phyloP scores from a whole-genome alignment of 2,888 invertebrate genomes.

The Melieria crassipennis region DNA sequence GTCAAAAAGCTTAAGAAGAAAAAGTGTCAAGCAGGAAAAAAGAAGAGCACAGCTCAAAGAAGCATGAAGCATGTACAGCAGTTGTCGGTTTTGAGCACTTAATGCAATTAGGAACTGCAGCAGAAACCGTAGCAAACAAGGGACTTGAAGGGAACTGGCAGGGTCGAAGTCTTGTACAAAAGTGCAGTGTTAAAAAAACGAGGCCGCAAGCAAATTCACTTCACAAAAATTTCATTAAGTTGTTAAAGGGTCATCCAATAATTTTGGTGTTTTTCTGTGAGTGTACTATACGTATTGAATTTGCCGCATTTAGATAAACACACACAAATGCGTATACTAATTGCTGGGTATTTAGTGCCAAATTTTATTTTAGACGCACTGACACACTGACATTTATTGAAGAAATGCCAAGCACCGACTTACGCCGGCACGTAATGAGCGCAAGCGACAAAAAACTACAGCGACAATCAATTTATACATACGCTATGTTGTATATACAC shows the following conservation, averaged over 20 bases:
- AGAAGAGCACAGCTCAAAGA: slow-evolving; percentile 6
- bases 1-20: neutral
- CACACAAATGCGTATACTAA: neutral
- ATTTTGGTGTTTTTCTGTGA: neutral
- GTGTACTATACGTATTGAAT: neutral
- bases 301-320: neutral
- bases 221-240: no score
- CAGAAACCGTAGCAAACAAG: neutral
- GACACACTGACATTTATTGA: slow-evolving; percentile 44
- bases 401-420: neutral
- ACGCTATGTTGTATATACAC: neutral
- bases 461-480: slow-evolving; percentile 6
- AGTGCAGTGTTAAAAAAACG: neutral
- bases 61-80: slow-evolving; percentile 18
- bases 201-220: no score
- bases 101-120: slow-evolving; percentile 31
- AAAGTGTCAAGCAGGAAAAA: neutral
- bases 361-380: slow-evolving; percentile 40
- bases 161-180: neutral
- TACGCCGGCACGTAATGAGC: no score
- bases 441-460: neutral
- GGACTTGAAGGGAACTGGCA: neutral
- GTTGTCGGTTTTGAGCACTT: slow-evolving; percentile 25
- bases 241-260: neutral
- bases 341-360: slow-evolving; percentile 25